Conservation (phyloP, 2,113 vertebrate genomes). For the Cyprinodon tularosa region DNA sequence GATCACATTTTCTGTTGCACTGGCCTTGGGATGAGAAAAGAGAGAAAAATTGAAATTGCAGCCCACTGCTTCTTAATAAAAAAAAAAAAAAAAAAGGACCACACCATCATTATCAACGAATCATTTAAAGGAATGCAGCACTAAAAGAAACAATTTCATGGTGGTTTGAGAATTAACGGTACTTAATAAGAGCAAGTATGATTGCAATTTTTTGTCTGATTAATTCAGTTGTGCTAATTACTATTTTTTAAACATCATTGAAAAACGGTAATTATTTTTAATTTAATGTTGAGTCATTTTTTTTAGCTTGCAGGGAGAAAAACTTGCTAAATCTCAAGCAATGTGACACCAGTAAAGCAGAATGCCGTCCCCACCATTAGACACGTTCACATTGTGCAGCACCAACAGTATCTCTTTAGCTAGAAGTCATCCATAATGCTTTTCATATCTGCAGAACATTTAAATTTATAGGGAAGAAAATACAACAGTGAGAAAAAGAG, state of each 20-base stretch:
- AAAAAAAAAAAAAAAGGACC: constrained; percentile 27
- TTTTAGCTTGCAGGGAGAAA: constrained; percentile 9
- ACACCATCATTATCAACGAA: constrained; percentile 45
- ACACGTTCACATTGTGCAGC: not conserved
- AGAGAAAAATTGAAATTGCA: constrained; percentile 24
- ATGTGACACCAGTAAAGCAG: not conserved
- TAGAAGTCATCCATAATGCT: not conserved
- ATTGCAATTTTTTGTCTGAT: constrained; percentile 75
- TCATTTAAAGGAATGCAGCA: constrained; percentile 31
- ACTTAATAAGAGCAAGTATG: constrained; percentile 71
- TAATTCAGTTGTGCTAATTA: constrained; percentile 75
- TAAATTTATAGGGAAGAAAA: not conserved
- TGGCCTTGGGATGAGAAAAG: constrained; percentile 5
- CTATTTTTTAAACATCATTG: constrained; percentile 41
- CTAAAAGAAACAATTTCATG: constrained; percentile 57
- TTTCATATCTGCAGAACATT: not conserved
- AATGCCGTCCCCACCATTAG: constrained; percentile 14
- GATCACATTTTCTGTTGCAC: not conserved
- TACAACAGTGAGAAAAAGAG: not conserved
- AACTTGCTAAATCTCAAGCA: constrained; percentile 19
- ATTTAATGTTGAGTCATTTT: constrained; percentile 40
- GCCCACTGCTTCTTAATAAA: constrained; percentile 18
- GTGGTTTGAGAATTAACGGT: constrained; percentile 70
- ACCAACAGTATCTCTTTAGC: not conserved
- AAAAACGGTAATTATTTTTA: constrained; percentile 66